Conservation (phyloP, 2,113 vertebrate species). For the Podiceps cristatus region DNA sequence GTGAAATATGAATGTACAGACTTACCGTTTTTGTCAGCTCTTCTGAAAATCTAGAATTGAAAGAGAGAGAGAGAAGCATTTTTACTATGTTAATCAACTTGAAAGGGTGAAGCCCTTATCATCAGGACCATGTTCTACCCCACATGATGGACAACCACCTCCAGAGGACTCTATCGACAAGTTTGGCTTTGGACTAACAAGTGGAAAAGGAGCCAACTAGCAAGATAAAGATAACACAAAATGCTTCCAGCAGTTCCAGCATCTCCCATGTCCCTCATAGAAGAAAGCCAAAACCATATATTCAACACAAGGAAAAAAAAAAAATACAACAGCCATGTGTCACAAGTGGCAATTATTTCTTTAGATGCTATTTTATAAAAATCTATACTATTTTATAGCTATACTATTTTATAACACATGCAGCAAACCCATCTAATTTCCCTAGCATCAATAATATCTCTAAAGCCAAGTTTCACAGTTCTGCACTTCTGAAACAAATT, state of each 20-base stretch:
- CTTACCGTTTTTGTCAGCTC: conserved; percentile 86
- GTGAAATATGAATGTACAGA: neutral
- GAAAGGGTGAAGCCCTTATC: neutral
- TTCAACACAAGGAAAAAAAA: neutral
- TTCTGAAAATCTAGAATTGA: conserved; percentile 80
- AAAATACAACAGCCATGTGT: neutral
- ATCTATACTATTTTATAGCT: too few species aligned
- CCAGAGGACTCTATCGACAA: rapidly evolving
- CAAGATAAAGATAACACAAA: neutral
- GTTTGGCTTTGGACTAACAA: neutral
- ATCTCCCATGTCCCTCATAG: neutral
- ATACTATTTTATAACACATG: too few species aligned
- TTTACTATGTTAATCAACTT: neutral
- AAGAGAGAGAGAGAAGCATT: conserved; percentile 47
- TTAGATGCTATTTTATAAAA: too few species aligned
- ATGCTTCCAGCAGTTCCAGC: neutral
- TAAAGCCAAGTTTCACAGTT: neutral
- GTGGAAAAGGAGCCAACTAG: neutral
- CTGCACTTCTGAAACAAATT: neutral
- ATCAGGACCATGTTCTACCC: rapidly evolving
- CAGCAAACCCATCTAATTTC: neutral
- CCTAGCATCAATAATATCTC: neutral
- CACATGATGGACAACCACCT: rapidly evolving
- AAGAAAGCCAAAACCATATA: neutral
- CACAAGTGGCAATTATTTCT: too few species aligned